These are phyloP conservation scores for Acromyrmex echinatior DNA, from an alignment of 1,140 invertebrate genomes.

Conservation along the genomic window DNA sequence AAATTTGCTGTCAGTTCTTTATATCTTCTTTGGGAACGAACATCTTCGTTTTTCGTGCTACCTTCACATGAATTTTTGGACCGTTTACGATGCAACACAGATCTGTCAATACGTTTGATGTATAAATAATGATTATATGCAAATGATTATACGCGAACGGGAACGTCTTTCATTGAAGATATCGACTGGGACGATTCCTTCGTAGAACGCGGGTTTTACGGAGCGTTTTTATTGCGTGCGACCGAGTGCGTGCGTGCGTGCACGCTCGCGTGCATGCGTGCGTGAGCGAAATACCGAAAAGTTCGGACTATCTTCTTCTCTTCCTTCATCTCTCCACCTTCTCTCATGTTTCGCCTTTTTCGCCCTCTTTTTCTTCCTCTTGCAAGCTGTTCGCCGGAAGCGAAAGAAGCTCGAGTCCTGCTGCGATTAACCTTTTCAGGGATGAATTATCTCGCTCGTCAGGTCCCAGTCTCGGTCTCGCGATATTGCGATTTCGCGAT, in stretches of 20 bases:
- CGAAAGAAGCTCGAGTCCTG: constrained; percentile 76
- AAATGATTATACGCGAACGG: constrained; percentile 12
- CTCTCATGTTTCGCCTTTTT: constrained; percentile 47
- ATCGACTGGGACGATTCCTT: constrained; percentile 56
- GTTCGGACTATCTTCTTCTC: constrained; percentile 74
- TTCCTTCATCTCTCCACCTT: constrained; percentile 61
- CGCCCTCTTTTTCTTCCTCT: constrained; percentile 60
- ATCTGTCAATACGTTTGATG: constrained; percentile 47
- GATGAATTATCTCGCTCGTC: constrained; percentile 78
- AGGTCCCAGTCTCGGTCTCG: constrained; percentile 54
- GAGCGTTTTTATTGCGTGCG: constrained; percentile 73
- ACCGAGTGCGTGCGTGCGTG: constrained; percentile 78
- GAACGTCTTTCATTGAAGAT: constrained; percentile 46
- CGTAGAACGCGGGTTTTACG: constrained; percentile 63
- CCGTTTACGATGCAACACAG: constrained; percentile 22
- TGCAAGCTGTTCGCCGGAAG: constrained; percentile 72
- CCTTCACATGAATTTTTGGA: constrained; percentile 9
- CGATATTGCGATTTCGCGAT: constrained; percentile 67
- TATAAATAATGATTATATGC: constrained; percentile 42
- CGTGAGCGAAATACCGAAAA: constrained; percentile 86
- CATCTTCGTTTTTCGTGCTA: background rate
- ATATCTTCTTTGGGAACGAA: constrained; percentile 7
- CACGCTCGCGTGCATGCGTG: constrained; percentile 79
- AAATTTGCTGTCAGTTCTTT: constrained; percentile 31
- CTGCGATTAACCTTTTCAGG: constrained; percentile 78